phyloP scores from a whole-genome alignment of 2,797 vertebrate genomes.

The Lithobates sylvaticus region DNA sequence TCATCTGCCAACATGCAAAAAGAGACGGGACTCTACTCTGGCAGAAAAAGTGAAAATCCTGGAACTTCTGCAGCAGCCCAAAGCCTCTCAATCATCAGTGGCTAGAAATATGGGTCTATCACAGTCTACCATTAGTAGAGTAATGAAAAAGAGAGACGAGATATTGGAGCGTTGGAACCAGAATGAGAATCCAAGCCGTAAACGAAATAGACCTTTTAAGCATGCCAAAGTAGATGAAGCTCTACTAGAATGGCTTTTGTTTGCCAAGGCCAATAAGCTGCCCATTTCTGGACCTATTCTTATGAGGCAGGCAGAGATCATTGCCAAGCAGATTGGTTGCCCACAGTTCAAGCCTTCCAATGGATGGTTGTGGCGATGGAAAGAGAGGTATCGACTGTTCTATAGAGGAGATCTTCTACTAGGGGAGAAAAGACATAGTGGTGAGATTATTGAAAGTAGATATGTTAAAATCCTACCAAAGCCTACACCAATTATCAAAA shows the following conservation, averaged over 20 bases:
- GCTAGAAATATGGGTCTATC: slow-evolving; percentile 59
- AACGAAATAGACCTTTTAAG: slow-evolving; percentile 57
- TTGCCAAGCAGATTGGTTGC: slow-evolving; percentile 56
- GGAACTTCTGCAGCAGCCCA: slow-evolving; percentile 55
- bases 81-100: slow-evolving; percentile 58
- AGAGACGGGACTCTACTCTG: slow-evolving; percentile 53
- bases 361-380: slow-evolving; percentile 61
- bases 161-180: slow-evolving; percentile 60
- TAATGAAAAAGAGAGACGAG: slow-evolving; percentile 60
- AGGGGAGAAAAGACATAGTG: slow-evolving; percentile 5
- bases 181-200: slow-evolving; percentile 59
- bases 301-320: slow-evolving; percentile 53
- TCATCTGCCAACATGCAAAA: slow-evolving; percentile 34
- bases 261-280: slow-evolving; percentile 57
- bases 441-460: slow-evolving; percentile 8
- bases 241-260: slow-evolving; percentile 55
- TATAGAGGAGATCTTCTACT: slow-evolving; percentile 42
- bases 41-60: slow-evolving; percentile 60
- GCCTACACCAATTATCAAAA: slow-evolving; percentile 1
- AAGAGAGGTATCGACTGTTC: slow-evolving; percentile 53
- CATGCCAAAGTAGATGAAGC: slow-evolving; percentile 62
- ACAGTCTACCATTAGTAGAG: slow-evolving; percentile 56
- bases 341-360: slow-evolving; percentile 58
- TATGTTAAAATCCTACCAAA: slow-evolving; percentile 38
- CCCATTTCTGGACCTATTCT: slow-evolving; percentile 59